Evolutionary conservation across 2,113 vertebrate species (phyloP).

Genomic region (Pipa parva): DNA sequence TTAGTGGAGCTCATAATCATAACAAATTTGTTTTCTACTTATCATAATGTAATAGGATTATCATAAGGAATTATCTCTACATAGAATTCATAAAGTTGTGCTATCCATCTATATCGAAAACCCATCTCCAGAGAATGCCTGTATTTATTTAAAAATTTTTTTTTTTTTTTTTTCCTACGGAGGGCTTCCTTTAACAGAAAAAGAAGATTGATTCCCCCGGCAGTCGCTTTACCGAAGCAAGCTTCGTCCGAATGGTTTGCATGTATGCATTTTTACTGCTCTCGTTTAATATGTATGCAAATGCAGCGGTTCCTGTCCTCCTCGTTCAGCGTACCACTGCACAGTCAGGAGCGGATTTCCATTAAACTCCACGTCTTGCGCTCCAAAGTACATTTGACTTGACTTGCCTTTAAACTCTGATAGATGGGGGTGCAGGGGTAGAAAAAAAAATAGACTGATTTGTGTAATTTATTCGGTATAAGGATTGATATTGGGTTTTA

Average conservation of each 20-base stretch:
- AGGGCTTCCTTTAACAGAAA: constrained; percentile 62
- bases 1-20: constrained; percentile 25
- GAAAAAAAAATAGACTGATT: constrained; percentile 57
- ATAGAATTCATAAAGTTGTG: constrained; percentile 35
- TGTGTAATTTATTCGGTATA: constrained; percentile 56
- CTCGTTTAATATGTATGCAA: constrained; percentile 80
- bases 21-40: constrained; percentile 21
- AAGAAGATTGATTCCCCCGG: constrained; percentile 72
- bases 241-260: constrained; percentile 73
- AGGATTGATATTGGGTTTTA: constrained; percentile 43
- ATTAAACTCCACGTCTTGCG: constrained; percentile 64
- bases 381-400: constrained; percentile 61
- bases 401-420: constrained; percentile 68
- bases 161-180: constrained; percentile 37
- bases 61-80: constrained; percentile 32
- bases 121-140: constrained; percentile 23
- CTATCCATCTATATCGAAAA: constrained; percentile 34
- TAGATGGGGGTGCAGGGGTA: constrained; percentile 63
- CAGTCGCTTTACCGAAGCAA: constrained; percentile 59
- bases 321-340: constrained; percentile 63
- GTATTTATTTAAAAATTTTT: constrained; percentile 42
- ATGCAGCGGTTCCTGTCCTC: constrained; percentile 64
- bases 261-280: constrained; percentile 74
- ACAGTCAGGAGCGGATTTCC: constrained; percentile 68
- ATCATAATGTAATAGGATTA: constrained; percentile 37